phyloP scores from a whole-genome alignment of 2,113 vertebrate species.

The Chlorodrepanis virens region DNA sequence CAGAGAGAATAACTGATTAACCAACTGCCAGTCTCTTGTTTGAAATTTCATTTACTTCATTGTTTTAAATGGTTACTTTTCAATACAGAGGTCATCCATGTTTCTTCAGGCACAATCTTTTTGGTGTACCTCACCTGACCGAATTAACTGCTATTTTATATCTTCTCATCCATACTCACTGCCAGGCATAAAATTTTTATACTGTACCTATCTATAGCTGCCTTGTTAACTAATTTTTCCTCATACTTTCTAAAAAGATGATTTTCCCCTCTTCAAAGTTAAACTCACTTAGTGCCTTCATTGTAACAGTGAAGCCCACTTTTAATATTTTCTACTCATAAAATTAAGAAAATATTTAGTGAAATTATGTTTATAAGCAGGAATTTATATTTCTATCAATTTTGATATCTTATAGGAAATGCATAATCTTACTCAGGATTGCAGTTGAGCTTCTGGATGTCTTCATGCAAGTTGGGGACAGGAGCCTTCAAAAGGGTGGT shows the following conservation, averaged over 20 bases:
- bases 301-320: neutral
- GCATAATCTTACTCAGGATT: conserved; percentile 86
- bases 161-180: neutral
- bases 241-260: neutral
- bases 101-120: neutral
- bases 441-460: conserved; percentile 93
- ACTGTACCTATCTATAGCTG: neutral
- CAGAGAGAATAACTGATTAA: neutral
- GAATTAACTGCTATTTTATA: neutral
- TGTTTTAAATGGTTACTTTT: neutral
- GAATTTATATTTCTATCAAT: neutral
- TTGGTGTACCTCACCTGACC: neutral
- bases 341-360: neutral
- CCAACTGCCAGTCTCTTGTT: neutral
- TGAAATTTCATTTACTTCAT: neutral
- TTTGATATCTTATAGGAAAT: neutral
- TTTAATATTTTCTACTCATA: neutral
- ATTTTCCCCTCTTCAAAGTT: neutral
- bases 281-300: neutral
- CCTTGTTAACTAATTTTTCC: neutral
- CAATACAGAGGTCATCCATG: neutral
- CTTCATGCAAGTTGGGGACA: conserved; percentile 89
- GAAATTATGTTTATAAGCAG: neutral
- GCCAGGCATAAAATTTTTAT: neutral
- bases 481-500: conserved; percentile 78